Percentiles rank a stretch among this genome's conserved stretches.
Conservation (phyloP, 2,797 vertebrate genomes). For the Paramormyrops hopkinsi region DNA sequence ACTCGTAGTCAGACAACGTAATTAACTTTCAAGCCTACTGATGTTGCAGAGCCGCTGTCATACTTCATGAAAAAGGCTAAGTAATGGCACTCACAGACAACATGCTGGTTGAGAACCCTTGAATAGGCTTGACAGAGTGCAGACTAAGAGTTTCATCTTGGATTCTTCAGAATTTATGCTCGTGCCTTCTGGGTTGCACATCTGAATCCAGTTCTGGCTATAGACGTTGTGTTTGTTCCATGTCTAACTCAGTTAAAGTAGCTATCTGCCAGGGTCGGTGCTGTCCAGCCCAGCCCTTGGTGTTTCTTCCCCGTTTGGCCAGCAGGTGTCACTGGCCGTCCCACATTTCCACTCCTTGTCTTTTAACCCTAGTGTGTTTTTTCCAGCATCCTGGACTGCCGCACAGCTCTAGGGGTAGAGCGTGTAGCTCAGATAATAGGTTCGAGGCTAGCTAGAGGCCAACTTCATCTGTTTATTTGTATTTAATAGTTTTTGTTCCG, state of each 20-base stretch:
- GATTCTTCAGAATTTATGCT: conserved; percentile 37
- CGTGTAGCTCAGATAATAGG: neutral
- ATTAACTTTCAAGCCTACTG: conserved; percentile 26
- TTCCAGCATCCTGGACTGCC: neutral
- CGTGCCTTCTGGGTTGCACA: neutral
- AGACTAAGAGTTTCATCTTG: conserved; percentile 57
- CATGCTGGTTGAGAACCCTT: conserved; percentile 45
- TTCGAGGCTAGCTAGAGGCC: neutral
- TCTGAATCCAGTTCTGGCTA: neutral
- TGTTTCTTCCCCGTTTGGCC: neutral
- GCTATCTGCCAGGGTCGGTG: neutral
- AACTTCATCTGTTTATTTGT: neutral
- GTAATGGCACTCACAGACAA: conserved; percentile 50
- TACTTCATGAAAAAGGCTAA: conserved; percentile 51
- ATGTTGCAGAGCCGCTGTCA: conserved; percentile 36
- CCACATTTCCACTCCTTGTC: neutral
- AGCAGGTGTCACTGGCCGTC: neutral
- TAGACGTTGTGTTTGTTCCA: neutral
- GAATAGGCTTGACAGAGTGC: conserved; percentile 59
- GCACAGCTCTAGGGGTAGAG: neutral
- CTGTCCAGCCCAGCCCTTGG: neutral
- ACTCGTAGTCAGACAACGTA: neutral
- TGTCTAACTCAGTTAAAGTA: neutral
- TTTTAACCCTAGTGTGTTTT: neutral
- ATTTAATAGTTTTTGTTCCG: neutral